A percentile compares a stretch with the other conserved stretches of the same genome.
These are phyloP conservation scores for Threskiornis aethiopicus DNA, from an alignment of 2,797 vertebrate species.

Conservation along the genomic window DNA sequence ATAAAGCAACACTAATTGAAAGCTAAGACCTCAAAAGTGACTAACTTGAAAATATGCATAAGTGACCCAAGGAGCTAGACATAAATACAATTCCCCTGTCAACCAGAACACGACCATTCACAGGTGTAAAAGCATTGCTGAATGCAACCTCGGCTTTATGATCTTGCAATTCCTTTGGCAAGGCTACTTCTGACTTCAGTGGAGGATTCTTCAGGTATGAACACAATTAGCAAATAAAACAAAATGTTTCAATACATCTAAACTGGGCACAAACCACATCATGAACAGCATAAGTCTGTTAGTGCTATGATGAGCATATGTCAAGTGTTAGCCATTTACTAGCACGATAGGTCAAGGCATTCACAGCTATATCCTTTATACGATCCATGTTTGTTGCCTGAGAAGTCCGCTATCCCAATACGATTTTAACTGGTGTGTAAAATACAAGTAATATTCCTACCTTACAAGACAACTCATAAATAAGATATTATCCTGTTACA, in stretches of 20 bases:
- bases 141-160: background rate
- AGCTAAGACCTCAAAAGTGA: background rate
- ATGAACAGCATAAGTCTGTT: background rate
- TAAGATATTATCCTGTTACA: background rate
- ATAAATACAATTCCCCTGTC: too few relatives aligned
- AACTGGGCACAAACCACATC: background rate
- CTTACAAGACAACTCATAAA: background rate
- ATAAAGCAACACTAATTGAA: background rate
- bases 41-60: accelerated
- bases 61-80: background rate
- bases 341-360: background rate
- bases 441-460: background rate
- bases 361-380: background rate
- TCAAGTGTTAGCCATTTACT: background rate
- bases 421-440: background rate
- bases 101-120: background rate
- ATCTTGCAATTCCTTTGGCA: background rate
- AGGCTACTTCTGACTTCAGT: background rate
- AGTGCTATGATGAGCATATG: background rate
- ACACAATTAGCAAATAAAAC: background rate
- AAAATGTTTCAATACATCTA: background rate
- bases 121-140: background rate
- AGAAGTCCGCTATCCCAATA: background rate
- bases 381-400: accelerated
- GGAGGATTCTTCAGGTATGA: background rate